Conservation (phyloP, 1,140 invertebrate species). For the Macrobrachium rosenbergii region DNA sequence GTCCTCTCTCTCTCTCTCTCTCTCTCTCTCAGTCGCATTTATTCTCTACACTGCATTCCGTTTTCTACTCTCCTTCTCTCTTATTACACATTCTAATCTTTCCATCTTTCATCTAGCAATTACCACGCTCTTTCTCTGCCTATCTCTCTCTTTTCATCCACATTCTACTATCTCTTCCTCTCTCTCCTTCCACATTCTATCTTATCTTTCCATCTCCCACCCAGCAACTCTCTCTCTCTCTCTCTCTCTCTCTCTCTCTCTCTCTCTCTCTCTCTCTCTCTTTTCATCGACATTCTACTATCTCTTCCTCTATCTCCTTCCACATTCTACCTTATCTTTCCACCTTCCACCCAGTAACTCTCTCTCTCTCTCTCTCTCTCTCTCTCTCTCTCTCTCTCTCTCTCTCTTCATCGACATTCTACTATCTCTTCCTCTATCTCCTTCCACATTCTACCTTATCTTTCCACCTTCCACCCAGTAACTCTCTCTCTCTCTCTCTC, state of each 20-base stretch:
- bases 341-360: no score
- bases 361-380: conserved; percentile 3
- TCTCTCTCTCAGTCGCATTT: conserved; percentile 7
- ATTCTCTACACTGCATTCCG: no score
- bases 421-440: background rate
- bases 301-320: background rate
- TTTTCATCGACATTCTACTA: background rate
- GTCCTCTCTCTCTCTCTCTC: background rate
- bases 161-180: background rate
- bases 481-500: background rate
- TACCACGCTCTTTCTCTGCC: no score
- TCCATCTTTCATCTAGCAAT: background rate
- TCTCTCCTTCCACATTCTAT: background rate
- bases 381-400: background rate
- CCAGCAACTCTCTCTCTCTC: background rate
- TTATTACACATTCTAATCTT: background rate
- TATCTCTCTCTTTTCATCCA: background rate
- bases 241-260: background rate
- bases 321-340: background rate
- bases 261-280: background rate
- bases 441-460: background rate
- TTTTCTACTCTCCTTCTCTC: background rate
- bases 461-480: background rate
- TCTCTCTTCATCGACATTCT: no score
- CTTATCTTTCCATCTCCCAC: background rate